Percentiles rank a stretch among this genome's conserved stretches.
These are phyloP conservation scores for Zootermopsis nevadensis DNA, from an alignment of 2,888 invertebrate species.

Conservation along the genomic window DNA sequence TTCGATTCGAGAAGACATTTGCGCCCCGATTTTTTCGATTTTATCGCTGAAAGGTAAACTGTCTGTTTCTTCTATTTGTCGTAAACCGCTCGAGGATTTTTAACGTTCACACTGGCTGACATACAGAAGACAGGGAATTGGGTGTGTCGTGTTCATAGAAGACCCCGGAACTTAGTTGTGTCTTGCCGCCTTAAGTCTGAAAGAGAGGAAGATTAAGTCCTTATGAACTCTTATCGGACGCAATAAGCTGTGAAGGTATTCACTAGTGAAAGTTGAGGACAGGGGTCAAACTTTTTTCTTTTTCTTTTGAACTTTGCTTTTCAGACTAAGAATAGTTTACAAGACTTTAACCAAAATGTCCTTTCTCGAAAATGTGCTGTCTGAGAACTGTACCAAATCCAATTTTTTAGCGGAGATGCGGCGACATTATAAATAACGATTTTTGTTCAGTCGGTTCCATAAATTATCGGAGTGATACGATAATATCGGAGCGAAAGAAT, in stretches of 20 bases:
- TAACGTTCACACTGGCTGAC: not conserved
- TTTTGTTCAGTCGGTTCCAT: too few species aligned
- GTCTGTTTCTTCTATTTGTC: not conserved
- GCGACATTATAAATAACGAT: too few species aligned
- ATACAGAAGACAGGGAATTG: too few species aligned
- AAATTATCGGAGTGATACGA: too few species aligned
- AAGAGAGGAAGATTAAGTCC: too few species aligned
- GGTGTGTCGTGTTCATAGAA: not conserved
- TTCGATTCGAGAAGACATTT: not conserved
- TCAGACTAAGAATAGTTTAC: not conserved
- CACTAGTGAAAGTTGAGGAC: constrained; percentile 15
- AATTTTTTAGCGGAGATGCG: not conserved
- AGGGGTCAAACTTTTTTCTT: not conserved
- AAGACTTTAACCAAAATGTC: not conserved
- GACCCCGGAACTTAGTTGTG: not conserved
- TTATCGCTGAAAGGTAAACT: constrained; percentile 1
- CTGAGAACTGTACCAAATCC: not conserved
- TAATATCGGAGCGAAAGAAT: too few species aligned
- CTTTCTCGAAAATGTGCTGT: not conserved
- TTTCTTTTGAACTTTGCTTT: not conserved
- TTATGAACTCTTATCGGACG: constrained; percentile 6
- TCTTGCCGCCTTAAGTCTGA: too few species aligned
- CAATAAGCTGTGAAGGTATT: constrained; percentile 17
- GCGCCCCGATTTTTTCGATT: not conserved
- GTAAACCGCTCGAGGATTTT: not conserved